Evolutionary conservation across 2,888 invertebrate genomes (phyloP).

Genomic region (Crocallis elinguaria): DNA sequence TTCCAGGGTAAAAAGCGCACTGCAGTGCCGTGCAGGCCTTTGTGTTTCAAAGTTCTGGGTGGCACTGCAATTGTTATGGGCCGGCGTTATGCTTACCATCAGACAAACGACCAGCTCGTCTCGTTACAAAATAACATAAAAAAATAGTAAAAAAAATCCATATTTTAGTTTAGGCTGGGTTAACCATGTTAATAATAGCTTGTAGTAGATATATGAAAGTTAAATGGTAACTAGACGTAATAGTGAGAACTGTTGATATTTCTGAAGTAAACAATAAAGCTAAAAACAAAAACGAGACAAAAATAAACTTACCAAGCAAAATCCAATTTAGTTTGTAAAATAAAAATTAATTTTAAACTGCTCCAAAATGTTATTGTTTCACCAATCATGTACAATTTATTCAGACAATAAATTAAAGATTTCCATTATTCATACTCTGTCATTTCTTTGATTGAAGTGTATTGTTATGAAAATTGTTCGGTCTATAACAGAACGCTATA

Average conservation of each 20-base stretch:
- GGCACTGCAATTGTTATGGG: too few species aligned
- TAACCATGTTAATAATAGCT: too few species aligned
- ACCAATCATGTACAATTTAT: conserved; percentile 28
- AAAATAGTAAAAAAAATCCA: too few species aligned
- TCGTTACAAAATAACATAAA: too few species aligned
- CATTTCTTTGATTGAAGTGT: conserved; percentile 37
- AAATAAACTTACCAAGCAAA: not conserved
- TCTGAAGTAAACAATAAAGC: not conserved
- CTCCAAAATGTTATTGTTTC: conserved; percentile 23
- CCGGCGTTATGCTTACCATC: too few species aligned
- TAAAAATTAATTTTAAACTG: conserved; percentile 2
- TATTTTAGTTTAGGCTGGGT: too few species aligned
- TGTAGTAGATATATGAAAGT: too few species aligned
- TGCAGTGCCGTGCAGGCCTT: too few species aligned
- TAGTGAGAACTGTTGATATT: not conserved
- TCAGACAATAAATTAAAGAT: conserved; percentile 34
- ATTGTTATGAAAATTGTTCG: conserved; percentile 38
- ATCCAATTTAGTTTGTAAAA: not conserved
- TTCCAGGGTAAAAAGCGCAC: too few species aligned
- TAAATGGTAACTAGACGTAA: too few species aligned
- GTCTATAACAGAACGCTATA: conserved; percentile 16
- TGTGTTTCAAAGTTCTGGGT: too few species aligned
- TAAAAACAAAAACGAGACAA: not conserved
- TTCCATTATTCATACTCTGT: conserved; percentile 36
- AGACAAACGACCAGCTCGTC: too few species aligned